These are phyloP conservation scores for Pteronotus mesoamericanus DNA, from an alignment of 2,797 vertebrate species.

Conservation along the genomic window DNA sequence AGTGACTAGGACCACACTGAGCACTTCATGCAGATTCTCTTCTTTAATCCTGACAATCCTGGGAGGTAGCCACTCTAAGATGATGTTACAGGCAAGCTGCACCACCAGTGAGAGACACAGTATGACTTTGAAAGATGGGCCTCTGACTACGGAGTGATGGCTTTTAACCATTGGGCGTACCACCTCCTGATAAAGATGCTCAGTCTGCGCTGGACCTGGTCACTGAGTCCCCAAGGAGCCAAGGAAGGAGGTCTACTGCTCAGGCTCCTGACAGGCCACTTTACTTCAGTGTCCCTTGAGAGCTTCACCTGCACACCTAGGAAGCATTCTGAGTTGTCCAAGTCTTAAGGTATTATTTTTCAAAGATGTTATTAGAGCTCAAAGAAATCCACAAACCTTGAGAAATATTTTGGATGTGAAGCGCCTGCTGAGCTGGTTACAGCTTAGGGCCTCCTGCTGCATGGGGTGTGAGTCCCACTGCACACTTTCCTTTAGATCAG, in stretches of 20 bases:
- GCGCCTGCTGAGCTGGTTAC: too few species aligned
- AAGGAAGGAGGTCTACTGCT: too few species aligned
- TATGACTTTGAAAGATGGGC: neutral
- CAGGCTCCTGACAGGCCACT: neutral
- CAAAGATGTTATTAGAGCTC: neutral
- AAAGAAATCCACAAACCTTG: neutral
- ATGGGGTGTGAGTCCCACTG: neutral
- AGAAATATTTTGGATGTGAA: neutral
- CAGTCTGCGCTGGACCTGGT: too few species aligned
- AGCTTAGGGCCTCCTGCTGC: neutral
- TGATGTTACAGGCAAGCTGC: neutral
- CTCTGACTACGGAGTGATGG: neutral
- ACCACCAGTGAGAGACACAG: neutral
- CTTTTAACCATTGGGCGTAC: neutral
- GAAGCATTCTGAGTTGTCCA: neutral
- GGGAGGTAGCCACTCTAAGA: neutral
- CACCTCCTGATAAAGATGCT: neutral
- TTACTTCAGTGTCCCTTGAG: neutral
- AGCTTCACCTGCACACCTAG: neutral
- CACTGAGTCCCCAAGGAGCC: neutral
- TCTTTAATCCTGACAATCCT: neutral
- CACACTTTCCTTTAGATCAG: neutral
- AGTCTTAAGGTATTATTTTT: neutral
- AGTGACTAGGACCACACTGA: neutral
- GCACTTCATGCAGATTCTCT: neutral